Conservation (phyloP, 2,113 vertebrate genomes). For the Dicrurus megarhynchus region DNA sequence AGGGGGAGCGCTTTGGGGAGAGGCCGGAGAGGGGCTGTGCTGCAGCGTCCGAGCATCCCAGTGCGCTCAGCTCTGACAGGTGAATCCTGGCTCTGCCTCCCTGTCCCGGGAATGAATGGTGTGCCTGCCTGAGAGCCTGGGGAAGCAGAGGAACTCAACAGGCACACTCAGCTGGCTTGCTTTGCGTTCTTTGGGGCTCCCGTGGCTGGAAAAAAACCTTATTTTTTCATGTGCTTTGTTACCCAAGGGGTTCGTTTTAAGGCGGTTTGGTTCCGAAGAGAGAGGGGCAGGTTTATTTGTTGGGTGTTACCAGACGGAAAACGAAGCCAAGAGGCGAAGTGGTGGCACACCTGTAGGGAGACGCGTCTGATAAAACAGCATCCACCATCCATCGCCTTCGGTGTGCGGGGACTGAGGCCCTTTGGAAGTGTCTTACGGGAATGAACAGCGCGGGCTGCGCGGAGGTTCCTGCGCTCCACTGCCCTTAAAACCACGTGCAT, state of each 20-base stretch:
- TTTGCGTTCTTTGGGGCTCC: fast-evolving
- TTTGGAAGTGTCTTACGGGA: fast-evolving
- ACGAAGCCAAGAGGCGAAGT: fast-evolving
- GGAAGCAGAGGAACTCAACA: fast-evolving
- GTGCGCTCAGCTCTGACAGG: neutral
- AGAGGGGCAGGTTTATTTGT: neutral
- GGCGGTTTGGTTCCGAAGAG: neutral
- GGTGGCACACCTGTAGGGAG: neutral
- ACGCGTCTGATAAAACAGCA: fast-evolving
- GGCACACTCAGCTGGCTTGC: fast-evolving
- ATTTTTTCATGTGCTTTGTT: neutral
- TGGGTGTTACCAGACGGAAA: neutral
- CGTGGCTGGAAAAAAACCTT: neutral
- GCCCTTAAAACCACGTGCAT: neutral
- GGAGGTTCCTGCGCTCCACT: neutral
- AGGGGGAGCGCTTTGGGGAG: no score
- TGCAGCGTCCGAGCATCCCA: fast-evolving
- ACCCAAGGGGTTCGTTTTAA: neutral
- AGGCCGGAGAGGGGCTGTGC: neutral
- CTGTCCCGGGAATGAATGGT: fast-evolving
- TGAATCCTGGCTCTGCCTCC: fast-evolving
- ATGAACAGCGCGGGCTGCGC: fast-evolving
- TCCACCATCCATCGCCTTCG: fast-evolving
- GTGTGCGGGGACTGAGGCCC: fast-evolving
- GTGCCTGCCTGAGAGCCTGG: no score